Evolutionary conservation across 2,797 vertebrate genomes (phyloP).

Genomic region (Girardinus metallicus): DNA sequence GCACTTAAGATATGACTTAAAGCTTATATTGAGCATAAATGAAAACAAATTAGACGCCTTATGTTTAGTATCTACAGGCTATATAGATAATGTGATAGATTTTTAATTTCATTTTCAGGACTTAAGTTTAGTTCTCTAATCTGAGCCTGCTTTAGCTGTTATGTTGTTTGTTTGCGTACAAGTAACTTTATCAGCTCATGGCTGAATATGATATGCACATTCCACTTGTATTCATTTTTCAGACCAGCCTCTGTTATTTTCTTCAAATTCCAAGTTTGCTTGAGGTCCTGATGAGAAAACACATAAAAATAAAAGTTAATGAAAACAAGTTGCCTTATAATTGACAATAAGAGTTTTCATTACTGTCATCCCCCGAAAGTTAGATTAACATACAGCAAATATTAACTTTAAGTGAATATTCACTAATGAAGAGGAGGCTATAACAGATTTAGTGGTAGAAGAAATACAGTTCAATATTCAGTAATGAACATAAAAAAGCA

Average conservation of each 20-base stretch:
- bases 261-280: not conserved
- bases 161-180: not conserved
- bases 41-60: too few species aligned
- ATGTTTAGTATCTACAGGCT: not conserved
- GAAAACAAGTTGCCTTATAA: not conserved
- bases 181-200: not conserved
- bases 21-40: too few species aligned
- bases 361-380: not conserved
- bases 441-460: not conserved
- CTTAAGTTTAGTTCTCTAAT: not conserved
- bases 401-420: not conserved
- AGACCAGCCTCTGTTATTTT: not conserved
- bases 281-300: not conserved
- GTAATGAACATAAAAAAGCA: conserved; percentile 1
- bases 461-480: conserved; percentile 12
- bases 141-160: not conserved
- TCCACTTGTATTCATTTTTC: not conserved
- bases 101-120: not conserved
- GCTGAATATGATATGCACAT: not conserved
- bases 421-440: not conserved
- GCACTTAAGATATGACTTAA: not conserved
- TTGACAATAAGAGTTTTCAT: not conserved
- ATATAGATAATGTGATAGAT: not conserved
- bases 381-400: not conserved
- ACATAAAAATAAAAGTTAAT: conserved; percentile 1